Base-by-base conservation (phyloP, 2,113 vertebrate genomes). In the Alouatta palliata region DNA sequence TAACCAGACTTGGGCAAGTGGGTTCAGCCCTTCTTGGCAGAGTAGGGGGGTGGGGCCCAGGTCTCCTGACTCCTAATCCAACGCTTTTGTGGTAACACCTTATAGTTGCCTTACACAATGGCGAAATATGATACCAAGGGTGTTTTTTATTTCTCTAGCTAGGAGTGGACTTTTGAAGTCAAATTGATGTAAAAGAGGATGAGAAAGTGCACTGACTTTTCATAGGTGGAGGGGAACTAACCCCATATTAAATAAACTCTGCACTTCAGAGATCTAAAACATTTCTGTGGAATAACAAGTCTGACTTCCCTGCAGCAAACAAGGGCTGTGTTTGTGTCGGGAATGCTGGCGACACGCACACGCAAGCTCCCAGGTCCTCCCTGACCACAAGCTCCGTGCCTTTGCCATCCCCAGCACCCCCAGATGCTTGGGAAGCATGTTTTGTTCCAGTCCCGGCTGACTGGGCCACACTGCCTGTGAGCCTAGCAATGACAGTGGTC, bases 111-210 rank as follows among this genome's bases (percentile, higher is more conserved):
- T 21, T 6, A 11, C 47, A 16, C 23, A 1, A 6, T 10, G 43
- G 37, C 61, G 8, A 23, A 9, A 8, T 12, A 6, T 1, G 37
- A 58, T 16, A 11, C 17, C 1, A 30, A 27, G 3, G 6, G 9
- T 6, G 49, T 40, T 45, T 45, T 40, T 13, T n/a, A 25, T 17
- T 25, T 25, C 40, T 88, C 66, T 35, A 6, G 3, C 13, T 30
- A 17, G 12, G 9, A 6, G 37, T 37, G 20, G 47, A 58, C 91
- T 68, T 82, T 77, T 37, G 37, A 77, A 14, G 47, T 80, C 71
- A 86, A 52, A 25, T 1, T 0, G 21, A 17, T 3, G 8, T 6
- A 1, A 0, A 8, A 16, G 56, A 37, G 10, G 13, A 16, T 0
- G 25, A 40, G 87, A 21, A 30, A 35, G 6, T 27, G 3, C 27